These are phyloP conservation scores for Tetramorium alpestre DNA, from an alignment of 1,140 invertebrate species.

Conservation along the genomic window DNA sequence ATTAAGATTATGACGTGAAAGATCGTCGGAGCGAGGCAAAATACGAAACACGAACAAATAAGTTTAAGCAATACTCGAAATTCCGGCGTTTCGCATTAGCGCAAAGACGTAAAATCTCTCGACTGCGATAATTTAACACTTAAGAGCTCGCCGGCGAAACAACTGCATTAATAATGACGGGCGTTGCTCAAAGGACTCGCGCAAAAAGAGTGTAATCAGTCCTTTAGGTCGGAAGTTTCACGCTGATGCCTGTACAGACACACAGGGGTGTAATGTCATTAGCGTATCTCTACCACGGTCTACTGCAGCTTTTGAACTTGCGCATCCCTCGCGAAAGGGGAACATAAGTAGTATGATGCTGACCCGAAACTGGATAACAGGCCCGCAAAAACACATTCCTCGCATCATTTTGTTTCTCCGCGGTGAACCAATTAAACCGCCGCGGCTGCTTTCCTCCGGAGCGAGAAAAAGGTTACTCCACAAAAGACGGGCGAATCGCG, in stretches of 20 bases:
- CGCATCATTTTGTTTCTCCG: conserved; percentile 42
- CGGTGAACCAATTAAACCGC: conserved; percentile 13
- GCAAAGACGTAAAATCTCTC: conserved; percentile 39
- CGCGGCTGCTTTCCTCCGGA: background rate
- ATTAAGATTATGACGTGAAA: conserved; percentile 35
- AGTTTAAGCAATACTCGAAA: conserved; percentile 51
- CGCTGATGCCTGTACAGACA: conserved; percentile 55
- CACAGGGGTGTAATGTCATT: conserved; percentile 78
- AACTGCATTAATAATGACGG: conserved; percentile 56
- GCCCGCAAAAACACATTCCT: conserved; percentile 37
- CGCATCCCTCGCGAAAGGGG: conserved; percentile 62
- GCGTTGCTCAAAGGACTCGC: conserved; percentile 53
- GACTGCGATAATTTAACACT: conserved; percentile 56
- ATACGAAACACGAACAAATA: conserved; percentile 9
- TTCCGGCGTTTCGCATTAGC: conserved; percentile 7
- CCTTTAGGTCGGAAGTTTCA: conserved; percentile 63
- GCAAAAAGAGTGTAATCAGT: conserved; percentile 61
- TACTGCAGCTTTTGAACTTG: conserved; percentile 82
- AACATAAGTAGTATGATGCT: conserved; percentile 42
- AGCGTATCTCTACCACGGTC: conserved; percentile 82
- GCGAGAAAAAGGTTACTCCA: background rate
- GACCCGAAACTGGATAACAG: conserved; percentile 55
- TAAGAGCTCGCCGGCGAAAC: conserved; percentile 52
- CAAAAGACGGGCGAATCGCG: background rate
- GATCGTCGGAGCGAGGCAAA: conserved; percentile 16